Evolutionary conservation across 2,888 invertebrate genomes (phyloP), one percentile per base, ranked within the genome.

Genomic region (Xestoiulus laeticollis): DNA sequence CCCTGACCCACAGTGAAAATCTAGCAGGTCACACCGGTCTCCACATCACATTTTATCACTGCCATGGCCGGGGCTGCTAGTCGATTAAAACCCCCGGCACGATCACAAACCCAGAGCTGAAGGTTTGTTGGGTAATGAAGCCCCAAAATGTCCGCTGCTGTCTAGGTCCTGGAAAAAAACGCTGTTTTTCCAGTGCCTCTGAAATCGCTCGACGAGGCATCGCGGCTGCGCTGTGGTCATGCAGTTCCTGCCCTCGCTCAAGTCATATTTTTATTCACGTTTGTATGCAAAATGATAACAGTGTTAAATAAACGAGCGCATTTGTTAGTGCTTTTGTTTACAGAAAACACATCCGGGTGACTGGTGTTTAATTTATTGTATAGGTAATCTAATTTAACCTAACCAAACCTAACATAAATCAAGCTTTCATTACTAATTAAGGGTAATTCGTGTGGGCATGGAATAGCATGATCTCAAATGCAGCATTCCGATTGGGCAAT

Each of bases 231-330:
- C 59, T 8, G 59, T 59, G 59, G 59, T n/a, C 59, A 59, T n/a
- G 59, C 59, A 59, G 59, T 59, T 59, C 59, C 59, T 59, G 59
- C 59, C 59, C 59, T 59, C 59, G 59, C 59, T 59, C 59, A 59
- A 59, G 59, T 59, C 59, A 59, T n/a, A 59, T 59, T 59, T 59
- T 59, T 59, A 59, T n/a, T 59, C 59, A 59, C 59, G 59, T 59
- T 59, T 59, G 59, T 59, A 59, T 59, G 59, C 59, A 59, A 59
- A 59, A 59, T n/a, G 48, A 48, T 48, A 48, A 10, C 48, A 48
- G 59, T 59, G 59, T 59, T 59, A 59, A 59, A 59, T 59, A 59
- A 59, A 59, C 59, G 59, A 59, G 59, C 59, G 59, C 59, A n/a
- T 59, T 59, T 59, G n/a, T 59, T 59, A 59, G 59, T 59, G 59